Base-by-base conservation (phyloP, 2,113 vertebrate species). In the Notarius lentiginosus region DNA sequence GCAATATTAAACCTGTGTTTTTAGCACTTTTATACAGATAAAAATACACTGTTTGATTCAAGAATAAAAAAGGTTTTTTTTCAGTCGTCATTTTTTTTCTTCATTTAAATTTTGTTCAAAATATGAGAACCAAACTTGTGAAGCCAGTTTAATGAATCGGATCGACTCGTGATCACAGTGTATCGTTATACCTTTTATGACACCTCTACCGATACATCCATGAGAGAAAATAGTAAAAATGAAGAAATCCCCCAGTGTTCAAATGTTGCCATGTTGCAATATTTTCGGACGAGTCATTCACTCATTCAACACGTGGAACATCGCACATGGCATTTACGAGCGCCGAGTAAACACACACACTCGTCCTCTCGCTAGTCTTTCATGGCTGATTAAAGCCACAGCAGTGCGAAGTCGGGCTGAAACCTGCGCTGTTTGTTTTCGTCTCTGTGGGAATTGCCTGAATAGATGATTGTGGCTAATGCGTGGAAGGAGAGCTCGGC, bases 361-460 rank as follows among this genome's bases (percentile, higher is more conserved):
- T 76, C 20, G 4, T 76, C 49, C 12, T 22, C 24, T 55, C 72
- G 12, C 72, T 8, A 3, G 70, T 22, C 30, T 47, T 12, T 55
- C 30, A 70, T 41, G 47, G 34, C 47, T 73, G 55, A 87, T 75
- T 30, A 82, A 87, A 75, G 15, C 68, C 70, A n/a, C 63, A 18
- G 5, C 79, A 63, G 77, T 56, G 18, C 47, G 49, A 73, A 79
- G 82, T 58, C 82, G 4, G 24, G 56, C 55, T 49, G 61, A 87
- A 79, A 65, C 75, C 79, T 61, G 73, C n/a, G 7, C 30, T 30
- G 79, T 82, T 82, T 76, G 85, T 66, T 56, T 58, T 58, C 7
- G 34, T 79, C 85, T 72, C 65, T n/a, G 65, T 66, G 86, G 82
- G 83, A 89, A 65, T 85, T 87, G 61, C 68, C 58, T 87, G 77